Percentiles rank a stretch among this genome's conserved stretches.
These are phyloP conservation scores for Drosophila kurseongensis DNA, from an alignment of 1,140 invertebrate species.

Conservation along the genomic window DNA sequence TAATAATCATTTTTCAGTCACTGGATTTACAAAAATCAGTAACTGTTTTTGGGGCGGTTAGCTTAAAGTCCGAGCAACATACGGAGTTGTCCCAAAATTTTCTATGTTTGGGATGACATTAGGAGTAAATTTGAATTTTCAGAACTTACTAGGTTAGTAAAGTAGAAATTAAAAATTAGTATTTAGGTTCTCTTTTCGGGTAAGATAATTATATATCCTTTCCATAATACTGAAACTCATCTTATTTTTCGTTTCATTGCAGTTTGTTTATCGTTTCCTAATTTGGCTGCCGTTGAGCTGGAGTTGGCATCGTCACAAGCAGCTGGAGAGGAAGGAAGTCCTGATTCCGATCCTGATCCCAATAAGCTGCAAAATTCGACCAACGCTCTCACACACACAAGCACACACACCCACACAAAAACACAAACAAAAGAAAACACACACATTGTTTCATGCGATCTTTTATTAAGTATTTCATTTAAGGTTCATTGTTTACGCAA, in stretches of 20 bases:
- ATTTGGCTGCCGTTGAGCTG: constrained; percentile 81
- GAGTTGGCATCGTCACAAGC: constrained; percentile 49
- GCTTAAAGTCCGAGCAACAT: too few relatives aligned
- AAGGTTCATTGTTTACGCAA: constrained; percentile 72
- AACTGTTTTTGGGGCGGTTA: too few relatives aligned
- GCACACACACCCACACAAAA: constrained; percentile 34
- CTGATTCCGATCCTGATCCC: constrained; percentile 21
- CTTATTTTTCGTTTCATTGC: constrained; percentile 14
- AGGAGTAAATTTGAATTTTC: too few relatives aligned
- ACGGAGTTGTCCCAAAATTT: too few relatives aligned
- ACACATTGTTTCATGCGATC: constrained; percentile 77
- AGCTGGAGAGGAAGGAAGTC: constrained; percentile 5
- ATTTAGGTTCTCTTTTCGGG: too few relatives aligned
- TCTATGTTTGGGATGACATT: too few relatives aligned
- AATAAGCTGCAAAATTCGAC: constrained; percentile 23
- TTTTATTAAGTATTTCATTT: constrained; percentile 80
- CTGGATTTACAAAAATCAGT: too few relatives aligned
- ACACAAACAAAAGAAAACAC: constrained; percentile 18
- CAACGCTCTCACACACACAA: constrained; percentile 60
- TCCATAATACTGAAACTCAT: too few relatives aligned
- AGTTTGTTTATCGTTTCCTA: constrained; percentile 79
- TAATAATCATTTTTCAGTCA: too few relatives aligned
- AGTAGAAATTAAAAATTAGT: too few relatives aligned
- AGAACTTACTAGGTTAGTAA: too few relatives aligned
- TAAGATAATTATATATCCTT: too few relatives aligned